A percentile compares a stretch with the other conserved stretches of the same genome.
phyloP scores from a whole-genome alignment of 2,888 invertebrate genomes.

The Xylocampa areola region DNA sequence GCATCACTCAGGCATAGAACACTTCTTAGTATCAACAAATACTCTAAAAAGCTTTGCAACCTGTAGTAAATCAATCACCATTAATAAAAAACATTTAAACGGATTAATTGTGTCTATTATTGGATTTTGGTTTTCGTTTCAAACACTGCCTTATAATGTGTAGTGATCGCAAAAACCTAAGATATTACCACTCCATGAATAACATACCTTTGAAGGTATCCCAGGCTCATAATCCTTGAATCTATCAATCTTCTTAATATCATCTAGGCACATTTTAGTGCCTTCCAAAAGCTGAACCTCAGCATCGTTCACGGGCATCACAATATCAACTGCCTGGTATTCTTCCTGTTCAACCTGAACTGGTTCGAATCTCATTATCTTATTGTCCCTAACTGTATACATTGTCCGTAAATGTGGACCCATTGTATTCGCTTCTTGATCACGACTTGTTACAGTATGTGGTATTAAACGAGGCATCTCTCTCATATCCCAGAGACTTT shows the following conservation, averaged over 20 bases:
- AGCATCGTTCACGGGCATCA: slow-evolving; percentile 76
- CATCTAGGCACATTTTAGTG: slow-evolving; percentile 85
- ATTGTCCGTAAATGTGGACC: slow-evolving; percentile 79
- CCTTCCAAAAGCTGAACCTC: slow-evolving; percentile 81
- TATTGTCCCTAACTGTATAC: slow-evolving; percentile 87
- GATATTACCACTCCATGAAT: no score
- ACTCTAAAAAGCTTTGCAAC: no score
- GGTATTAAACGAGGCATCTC: slow-evolving; percentile 61
- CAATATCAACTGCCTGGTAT: slow-evolving; percentile 77
- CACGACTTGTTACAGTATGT: slow-evolving; percentile 51
- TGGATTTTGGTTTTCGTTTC: no score
- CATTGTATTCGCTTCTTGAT: slow-evolving; percentile 52
- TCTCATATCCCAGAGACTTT: slow-evolving; percentile 85
- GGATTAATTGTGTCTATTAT: no score
- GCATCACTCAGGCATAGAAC: no score
- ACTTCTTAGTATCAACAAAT: no score
- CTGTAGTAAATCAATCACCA: no score
- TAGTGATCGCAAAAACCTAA: no score
- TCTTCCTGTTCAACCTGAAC: slow-evolving; percentile 60
- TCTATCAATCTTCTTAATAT: slow-evolving; percentile 87
- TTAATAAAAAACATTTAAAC: no score
- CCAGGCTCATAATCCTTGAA: slow-evolving; percentile 89
- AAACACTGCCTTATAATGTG: no score
- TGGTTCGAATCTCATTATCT: slow-evolving; percentile 84
- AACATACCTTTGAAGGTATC: slow-evolving; percentile 83